Conservation (phyloP, 2,797 vertebrate genomes). For the Atherinosoma microstoma region DNA sequence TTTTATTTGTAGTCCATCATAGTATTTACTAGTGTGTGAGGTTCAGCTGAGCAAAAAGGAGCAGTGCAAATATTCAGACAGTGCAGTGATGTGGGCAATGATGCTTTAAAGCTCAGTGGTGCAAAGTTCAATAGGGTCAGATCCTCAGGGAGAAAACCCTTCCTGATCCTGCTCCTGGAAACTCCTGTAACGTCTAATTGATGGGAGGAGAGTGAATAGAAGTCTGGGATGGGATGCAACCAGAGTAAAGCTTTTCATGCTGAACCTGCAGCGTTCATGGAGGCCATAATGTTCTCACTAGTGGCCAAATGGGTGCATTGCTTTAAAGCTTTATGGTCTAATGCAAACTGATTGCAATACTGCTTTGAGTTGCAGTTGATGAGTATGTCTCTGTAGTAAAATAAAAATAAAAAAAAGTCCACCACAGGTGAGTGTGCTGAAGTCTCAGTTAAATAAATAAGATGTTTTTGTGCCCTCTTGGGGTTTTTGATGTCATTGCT, state of each 20-base stretch:
- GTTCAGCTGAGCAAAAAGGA: neutral
- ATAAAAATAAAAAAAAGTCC: neutral
- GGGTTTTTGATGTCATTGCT: constrained; percentile 56
- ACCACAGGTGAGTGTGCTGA: neutral
- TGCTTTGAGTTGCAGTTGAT: neutral
- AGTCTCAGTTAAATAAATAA: neutral
- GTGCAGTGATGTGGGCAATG: neutral
- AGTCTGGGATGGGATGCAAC: neutral
- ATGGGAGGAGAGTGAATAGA: neutral
- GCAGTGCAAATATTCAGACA: too few species aligned
- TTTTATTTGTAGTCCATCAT: neutral
- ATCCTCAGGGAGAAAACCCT: constrained; percentile 1
- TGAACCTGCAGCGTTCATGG: neutral
- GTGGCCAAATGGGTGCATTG: neutral
- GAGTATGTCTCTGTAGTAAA: neutral
- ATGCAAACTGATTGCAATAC: neutral
- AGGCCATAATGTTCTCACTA: neutral
- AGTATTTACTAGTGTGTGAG: neutral
- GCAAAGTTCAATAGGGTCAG: constrained; percentile 1
- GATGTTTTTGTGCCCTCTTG: constrained; percentile 58
- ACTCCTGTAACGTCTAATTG: neutral
- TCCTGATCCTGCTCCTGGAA: neutral
- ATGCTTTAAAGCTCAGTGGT: neutral
- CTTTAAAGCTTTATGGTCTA: neutral
- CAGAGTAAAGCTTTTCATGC: neutral